A percentile compares a stretch with the other conserved stretches of the same genome.
Evolutionary conservation across 2,888 invertebrate genomes (phyloP).

Genomic region (Rhyacophila evoluta): DNA sequence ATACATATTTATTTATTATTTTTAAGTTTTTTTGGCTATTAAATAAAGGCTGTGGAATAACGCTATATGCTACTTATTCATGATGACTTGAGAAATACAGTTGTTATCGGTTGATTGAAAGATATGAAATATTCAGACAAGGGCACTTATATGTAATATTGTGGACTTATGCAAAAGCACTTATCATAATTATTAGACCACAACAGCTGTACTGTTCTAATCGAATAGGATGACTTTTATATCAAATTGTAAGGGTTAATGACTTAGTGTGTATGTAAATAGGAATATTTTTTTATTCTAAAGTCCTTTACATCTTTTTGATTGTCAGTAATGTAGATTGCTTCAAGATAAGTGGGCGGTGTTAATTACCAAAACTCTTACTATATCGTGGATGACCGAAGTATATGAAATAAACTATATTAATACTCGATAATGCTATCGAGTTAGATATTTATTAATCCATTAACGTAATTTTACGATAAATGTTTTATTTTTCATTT

Average conservation of each 20-base stretch:
- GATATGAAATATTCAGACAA: background rate
- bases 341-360: background rate
- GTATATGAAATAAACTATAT: too few species aligned
- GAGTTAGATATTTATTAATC: too few species aligned
- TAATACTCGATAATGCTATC: too few species aligned
- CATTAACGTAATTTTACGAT: too few species aligned
- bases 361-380: too few species aligned
- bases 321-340: too few species aligned
- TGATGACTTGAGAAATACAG: background rate
- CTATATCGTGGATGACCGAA: too few species aligned
- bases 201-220: slow-evolving; percentile 13
- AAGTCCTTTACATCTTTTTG: background rate
- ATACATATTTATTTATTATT: too few species aligned
- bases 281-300: background rate
- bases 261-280: slow-evolving; percentile 19
- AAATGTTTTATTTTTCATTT: too few species aligned
- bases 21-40: too few species aligned
- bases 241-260: background rate
- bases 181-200: slow-evolving; percentile 9
- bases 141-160: background rate
- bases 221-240: slow-evolving; percentile 22
- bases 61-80: background rate
- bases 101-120: background rate
- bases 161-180: background rate
- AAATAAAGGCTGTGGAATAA: too few species aligned